A percentile compares a stretch with the other conserved stretches of the same genome.
phyloP scores from a whole-genome alignment of 2,888 invertebrate genomes.

The Mesochorus sp. region DNA sequence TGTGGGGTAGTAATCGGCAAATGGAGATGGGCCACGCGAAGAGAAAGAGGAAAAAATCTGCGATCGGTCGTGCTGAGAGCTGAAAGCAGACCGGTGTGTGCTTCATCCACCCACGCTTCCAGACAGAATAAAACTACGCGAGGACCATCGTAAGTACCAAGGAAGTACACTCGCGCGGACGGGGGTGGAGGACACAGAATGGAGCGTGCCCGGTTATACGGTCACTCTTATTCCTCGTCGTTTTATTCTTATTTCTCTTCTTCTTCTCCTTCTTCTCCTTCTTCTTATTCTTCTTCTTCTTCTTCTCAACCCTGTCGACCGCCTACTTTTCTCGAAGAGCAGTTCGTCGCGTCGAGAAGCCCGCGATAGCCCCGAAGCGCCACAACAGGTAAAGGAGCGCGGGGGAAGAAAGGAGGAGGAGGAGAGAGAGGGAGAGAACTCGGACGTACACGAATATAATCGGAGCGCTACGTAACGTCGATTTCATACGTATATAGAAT shows the following conservation, averaged over 20 bases:
- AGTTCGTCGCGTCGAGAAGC: slow-evolving; percentile 53
- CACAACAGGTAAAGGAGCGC: slow-evolving; percentile 48
- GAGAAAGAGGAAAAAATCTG: not conserved
- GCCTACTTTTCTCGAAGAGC: slow-evolving; percentile 54
- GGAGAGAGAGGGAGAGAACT: slow-evolving; percentile 35
- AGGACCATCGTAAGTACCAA: slow-evolving; percentile 78
- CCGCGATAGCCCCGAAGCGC: slow-evolving; percentile 68
- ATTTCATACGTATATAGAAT: slow-evolving; percentile 63
- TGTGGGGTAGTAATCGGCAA: slow-evolving; percentile 61
- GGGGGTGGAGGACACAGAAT: slow-evolving; percentile 39
- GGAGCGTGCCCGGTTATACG: slow-evolving; percentile 54
- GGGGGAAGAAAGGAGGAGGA: slow-evolving; percentile 48
- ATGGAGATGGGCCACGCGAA: slow-evolving; percentile 31
- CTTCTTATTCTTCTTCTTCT: slow-evolving; percentile 24
- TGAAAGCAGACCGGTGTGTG: slow-evolving; percentile 73
- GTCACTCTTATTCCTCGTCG: slow-evolving; percentile 38
- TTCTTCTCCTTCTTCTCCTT: slow-evolving; percentile 21
- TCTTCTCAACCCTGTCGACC: slow-evolving; percentile 46
- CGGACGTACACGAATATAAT: slow-evolving; percentile 41
- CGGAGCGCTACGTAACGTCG: slow-evolving; percentile 69
- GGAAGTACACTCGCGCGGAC: slow-evolving; percentile 72
- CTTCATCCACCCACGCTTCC: slow-evolving; percentile 76
- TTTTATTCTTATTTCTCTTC: slow-evolving; percentile 16
- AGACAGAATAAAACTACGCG: slow-evolving; percentile 80
- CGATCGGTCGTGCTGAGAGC: slow-evolving; percentile 65